Evolutionary conservation across 2,113 vertebrate species (phyloP), one percentile per base, ranked within the genome.

Genomic region (Corvus cornix): DNA sequence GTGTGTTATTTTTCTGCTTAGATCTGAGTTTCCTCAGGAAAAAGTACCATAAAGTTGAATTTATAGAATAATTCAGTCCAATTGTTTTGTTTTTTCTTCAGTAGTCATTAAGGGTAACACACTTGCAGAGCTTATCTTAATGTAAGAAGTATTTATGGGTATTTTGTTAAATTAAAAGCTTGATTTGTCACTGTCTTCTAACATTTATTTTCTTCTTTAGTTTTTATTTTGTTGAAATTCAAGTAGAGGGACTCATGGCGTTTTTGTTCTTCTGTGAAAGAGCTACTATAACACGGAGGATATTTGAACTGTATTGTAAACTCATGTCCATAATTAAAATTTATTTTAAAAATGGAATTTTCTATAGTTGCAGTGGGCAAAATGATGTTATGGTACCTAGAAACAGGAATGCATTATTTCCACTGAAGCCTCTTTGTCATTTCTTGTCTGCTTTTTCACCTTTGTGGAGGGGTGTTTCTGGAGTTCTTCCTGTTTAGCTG

Each of bases 171-270:
- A 74, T 84, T 63, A 59, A 66, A 76, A 73, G 22, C 9, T 46
- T 46, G 37, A 31, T 62, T 81, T 81, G 30, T 46, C 8, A 37
- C 10, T 33, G 6, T 75, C 22, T 60, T 81, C 17, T 33, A 78
- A 74, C 4, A 27, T 10, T 53, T 60, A 24, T 66, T 89, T 92
- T 66, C 27, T 74, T 13, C 21, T 84, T 67, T 10, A 24, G 4
- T 33, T 68, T 90, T 41, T 48, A 17, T 72, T 53, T 63, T 74
- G 23, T 52, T 49, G 13, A 9, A 41, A 49, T 87, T 64, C 2
- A 44, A 11, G 17, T 18, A 39, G 9, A 37, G 2, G 6, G 6
- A 16, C 6, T 67, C 43, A 2, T 73, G 15, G 2, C 19, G 1
- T 43, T 48, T 26, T 31, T 30, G 49, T 26, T 7, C 22, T 69